Percentiles rank a stretch among this genome's conserved stretches.
Conservation (phyloP, 92 coral and sea anemone species). For the Siderastrea siderea region DNA sequence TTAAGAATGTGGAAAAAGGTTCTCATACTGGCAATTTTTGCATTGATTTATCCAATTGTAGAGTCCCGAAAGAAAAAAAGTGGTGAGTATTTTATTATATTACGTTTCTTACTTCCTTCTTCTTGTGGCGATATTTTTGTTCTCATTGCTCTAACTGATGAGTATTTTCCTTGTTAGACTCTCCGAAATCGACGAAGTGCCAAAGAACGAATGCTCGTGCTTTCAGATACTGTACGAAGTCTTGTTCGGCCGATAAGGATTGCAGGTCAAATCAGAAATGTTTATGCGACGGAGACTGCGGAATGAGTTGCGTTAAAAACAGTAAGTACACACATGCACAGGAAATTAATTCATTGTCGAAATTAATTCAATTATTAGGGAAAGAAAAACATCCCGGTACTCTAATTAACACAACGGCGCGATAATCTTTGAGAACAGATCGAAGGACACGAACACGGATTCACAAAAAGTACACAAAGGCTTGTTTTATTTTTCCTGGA, state of each 20-base stretch:
- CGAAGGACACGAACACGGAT: too few relatives aligned
- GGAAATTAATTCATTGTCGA: too few relatives aligned
- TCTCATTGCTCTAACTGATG: not conserved
- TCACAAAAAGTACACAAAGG: too few relatives aligned
- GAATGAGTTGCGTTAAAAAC: slow-evolving; percentile 63
- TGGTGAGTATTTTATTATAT: not conserved
- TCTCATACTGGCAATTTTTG: not conserved
- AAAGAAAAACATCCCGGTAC: too few relatives aligned
- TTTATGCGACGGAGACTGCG: slow-evolving; percentile 82
- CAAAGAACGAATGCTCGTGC: slow-evolving; percentile 37
- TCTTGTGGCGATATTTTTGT: not conserved
- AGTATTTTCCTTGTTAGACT: not conserved
- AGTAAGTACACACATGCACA: slow-evolving; percentile 29
- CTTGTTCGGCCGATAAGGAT: slow-evolving; percentile 40
- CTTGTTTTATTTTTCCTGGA: too few relatives aligned
- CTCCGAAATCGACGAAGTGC: slow-evolving; percentile 25
- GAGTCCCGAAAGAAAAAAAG: not conserved
- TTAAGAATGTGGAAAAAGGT: slow-evolving; percentile 32
- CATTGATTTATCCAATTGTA: not conserved
- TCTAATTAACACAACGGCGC: too few relatives aligned
- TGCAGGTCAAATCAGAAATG: slow-evolving; percentile 57
- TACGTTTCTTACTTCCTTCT: not conserved
- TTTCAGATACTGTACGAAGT: slow-evolving; percentile 42
- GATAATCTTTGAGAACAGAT: too few relatives aligned
- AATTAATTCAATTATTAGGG: too few relatives aligned